Percentiles rank a stretch among this genome's conserved stretches.
Conservation (phyloP, 1,140 invertebrate species). For the Drosophila repleta region DNA sequence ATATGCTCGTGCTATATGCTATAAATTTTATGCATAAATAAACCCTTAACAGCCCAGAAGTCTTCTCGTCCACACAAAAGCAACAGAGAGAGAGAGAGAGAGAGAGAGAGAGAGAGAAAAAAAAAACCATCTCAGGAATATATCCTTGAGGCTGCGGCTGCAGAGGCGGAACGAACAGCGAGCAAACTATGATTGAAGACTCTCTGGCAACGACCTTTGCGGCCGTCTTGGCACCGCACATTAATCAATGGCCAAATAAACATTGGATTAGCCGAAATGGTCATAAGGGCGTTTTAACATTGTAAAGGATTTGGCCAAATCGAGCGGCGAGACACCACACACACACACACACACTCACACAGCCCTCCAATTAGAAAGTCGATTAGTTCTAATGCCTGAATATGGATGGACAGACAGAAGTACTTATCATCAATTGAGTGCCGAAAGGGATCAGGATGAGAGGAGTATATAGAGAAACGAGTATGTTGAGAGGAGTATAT, state of each 20-base stretch:
- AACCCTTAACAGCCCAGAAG: conserved; percentile 36
- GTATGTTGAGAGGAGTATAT: no score
- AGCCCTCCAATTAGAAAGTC: neutral
- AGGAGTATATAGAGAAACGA: no score
- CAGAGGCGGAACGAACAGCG: conserved; percentile 3
- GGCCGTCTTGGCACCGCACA: conserved; percentile 33
- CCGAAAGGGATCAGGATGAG: neutral
- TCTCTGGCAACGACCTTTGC: conserved; percentile 44
- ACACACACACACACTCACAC: no score
- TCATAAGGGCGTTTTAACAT: conserved; percentile 36
- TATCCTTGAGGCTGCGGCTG: no score
- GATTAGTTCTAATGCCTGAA: conserved; percentile 1
- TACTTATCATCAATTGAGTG: neutral
- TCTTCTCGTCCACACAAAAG: neutral
- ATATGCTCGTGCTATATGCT: conserved; percentile 67
- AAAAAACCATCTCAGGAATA: no score
- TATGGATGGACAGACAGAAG: neutral
- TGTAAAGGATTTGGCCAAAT: conserved; percentile 1
- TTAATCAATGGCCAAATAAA: conserved; percentile 76
- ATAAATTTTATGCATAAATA: conserved; percentile 79
- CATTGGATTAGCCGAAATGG: conserved; percentile 73
- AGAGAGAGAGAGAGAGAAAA: conserved; percentile 13
- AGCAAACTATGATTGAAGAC: conserved; percentile 74
- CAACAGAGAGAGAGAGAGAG: neutral
- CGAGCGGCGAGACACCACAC: neutral